A percentile compares a stretch with the other conserved stretches of the same genome.
Evolutionary conservation across 2,113 vertebrate genomes (phyloP).

Genomic region (Nycticryphes semicollaris): DNA sequence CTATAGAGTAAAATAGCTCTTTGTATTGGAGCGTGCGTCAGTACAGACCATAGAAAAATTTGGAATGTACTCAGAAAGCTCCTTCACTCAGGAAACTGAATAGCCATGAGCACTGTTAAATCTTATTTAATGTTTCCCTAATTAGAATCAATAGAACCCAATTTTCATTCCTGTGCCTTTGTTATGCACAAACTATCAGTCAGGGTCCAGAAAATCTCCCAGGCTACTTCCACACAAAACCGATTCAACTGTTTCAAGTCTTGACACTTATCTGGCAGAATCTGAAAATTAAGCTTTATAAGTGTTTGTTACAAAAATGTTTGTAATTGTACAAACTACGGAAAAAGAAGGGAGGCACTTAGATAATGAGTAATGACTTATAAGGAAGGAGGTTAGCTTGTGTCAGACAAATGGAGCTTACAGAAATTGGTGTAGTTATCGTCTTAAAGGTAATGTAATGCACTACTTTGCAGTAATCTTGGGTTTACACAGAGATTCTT

Average conservation of each 20-base stretch:
- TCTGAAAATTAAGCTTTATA: slow-evolving; percentile 73
- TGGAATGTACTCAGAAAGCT: slow-evolving; percentile 37
- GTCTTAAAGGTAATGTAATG: slow-evolving; percentile 60
- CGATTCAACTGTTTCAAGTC: not conserved
- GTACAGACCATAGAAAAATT: slow-evolving; percentile 8
- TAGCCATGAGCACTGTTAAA: slow-evolving; percentile 84
- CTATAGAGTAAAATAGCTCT: not conserved
- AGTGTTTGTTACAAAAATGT: slow-evolving; percentile 70
- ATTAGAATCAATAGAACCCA: slow-evolving; percentile 99
- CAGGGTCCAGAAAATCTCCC: slow-evolving; percentile 74
- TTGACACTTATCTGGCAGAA: slow-evolving; percentile 61
- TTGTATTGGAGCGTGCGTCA: not conserved
- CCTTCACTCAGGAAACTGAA: slow-evolving; percentile 75
- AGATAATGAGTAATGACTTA: slow-evolving; percentile 71
- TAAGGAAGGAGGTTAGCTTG: slow-evolving; percentile 55
- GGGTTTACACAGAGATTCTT: slow-evolving; percentile 28
- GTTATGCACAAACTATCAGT: slow-evolving; percentile 84
- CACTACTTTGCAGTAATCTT: slow-evolving; percentile 49
- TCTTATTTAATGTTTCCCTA: slow-evolving; percentile 98
- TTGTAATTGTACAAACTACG: slow-evolving; percentile 55
- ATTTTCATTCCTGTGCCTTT: slow-evolving; percentile 87
- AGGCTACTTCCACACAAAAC: slow-evolving; percentile 51
- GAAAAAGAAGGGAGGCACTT: slow-evolving; percentile 59
- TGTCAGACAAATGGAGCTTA: slow-evolving; percentile 55
- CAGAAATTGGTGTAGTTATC: slow-evolving; percentile 58